These are phyloP conservation scores for Genyomyrus donnyi DNA, from an alignment of 2,113 vertebrate species.

Conservation along the genomic window DNA sequence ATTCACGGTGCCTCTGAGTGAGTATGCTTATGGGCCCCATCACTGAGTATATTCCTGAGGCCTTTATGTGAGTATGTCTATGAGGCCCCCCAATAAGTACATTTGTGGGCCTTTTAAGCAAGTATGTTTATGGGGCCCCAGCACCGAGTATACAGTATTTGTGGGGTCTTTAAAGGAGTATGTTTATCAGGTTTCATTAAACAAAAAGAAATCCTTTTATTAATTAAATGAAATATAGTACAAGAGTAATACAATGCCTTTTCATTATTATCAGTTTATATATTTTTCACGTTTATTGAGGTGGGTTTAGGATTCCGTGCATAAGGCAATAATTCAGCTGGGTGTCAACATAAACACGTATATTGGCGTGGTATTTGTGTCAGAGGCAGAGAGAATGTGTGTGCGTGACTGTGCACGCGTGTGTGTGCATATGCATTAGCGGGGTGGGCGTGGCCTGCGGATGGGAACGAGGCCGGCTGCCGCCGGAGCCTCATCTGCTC, in stretches of 20 bases:
- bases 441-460: background rate
- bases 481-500: conserved; percentile 8
- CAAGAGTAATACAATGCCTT: background rate
- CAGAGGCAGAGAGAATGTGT: background rate
- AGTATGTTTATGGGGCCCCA: background rate
- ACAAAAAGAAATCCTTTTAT: background rate
- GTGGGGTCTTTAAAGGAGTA: background rate
- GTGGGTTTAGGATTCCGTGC: background rate
- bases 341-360: background rate
- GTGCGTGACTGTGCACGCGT: background rate
- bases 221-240: background rate
- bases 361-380: background rate
- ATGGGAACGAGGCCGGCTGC: background rate
- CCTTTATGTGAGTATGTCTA: background rate
- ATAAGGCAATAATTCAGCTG: background rate
- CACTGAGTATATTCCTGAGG: background rate
- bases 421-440: background rate
- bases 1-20: background rate
- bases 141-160: background rate
- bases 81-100: background rate
- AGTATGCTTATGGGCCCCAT: background rate
- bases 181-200: background rate
- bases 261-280: background rate
- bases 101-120: background rate
- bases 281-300: background rate